Evolutionary conservation across 2,113 vertebrate species (phyloP).

Genomic region (human): GRCh38 chr17:34007501-34008000

Average conservation of each 20-base stretch:
- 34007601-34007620: background rate
- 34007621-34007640: background rate
- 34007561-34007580: background rate
- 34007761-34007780: background rate
- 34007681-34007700: background rate
- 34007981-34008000: background rate
- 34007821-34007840: background rate
- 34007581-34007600: background rate
- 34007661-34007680: background rate
- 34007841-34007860: background rate
- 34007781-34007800: background rate
- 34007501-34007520: background rate
- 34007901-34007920: background rate
- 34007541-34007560: background rate
- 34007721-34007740: rapidly evolving
- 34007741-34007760: background rate
- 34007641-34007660: background rate
- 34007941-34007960: background rate
- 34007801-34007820: background rate
- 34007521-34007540: background rate
- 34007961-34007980: background rate
- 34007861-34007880: background rate
- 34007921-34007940: background rate
- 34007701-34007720: background rate
- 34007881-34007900: background rate